Base-by-base conservation (phyloP, 2,797 vertebrate species). In the Channallabes apus region DNA sequence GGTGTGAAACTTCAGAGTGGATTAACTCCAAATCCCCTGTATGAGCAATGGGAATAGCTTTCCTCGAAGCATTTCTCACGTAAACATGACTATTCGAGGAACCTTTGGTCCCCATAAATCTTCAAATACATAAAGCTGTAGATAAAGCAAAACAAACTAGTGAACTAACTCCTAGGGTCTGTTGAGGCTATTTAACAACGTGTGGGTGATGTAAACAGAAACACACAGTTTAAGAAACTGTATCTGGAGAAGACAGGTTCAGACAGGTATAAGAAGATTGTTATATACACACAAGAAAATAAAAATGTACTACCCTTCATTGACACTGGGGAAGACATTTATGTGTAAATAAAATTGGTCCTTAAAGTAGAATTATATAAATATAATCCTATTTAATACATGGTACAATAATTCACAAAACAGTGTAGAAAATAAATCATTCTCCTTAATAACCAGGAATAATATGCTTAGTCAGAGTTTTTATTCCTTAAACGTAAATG, bases 1-100 rank as follows among this genome's bases (percentile, higher is more conserved):
- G 95, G 95, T 93, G 92, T 90, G 91, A 93, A 95, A 94, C 93
- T 93, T 94, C 91, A 91, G 90, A 92, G 92, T 94, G 94, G 94
- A 95, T 95, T 95, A 95, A 86, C 88, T 92, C 86, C 92, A 94
- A 95, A 95, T 94, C 93, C 93, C 76, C 82, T 32, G 89, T 65
- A 86, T 83, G 38, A 38, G 77, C 62, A 67, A 76, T 38, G 64
- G 78, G 41, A 38, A 58, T 2, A 59, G 54, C 58, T 38, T 35
- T 41, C 77, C 69, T 82, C 32, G 11, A 65, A 76, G 46, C 72
- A 76, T 79, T 78, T 83, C 67, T 51, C 77, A 86, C 75, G 80
- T 59, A 79, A 67, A 86, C 75, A 77, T 72, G 62, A 62, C 35
- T 35, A n/a, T 80, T 83, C 24, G 64, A 14, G 3, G 24, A 61